A percentile compares a stretch with the other conserved stretches of the same genome.
These are phyloP conservation scores for Eulithis prunata DNA, from an alignment of 2,888 invertebrate species.

Conservation along the genomic window DNA sequence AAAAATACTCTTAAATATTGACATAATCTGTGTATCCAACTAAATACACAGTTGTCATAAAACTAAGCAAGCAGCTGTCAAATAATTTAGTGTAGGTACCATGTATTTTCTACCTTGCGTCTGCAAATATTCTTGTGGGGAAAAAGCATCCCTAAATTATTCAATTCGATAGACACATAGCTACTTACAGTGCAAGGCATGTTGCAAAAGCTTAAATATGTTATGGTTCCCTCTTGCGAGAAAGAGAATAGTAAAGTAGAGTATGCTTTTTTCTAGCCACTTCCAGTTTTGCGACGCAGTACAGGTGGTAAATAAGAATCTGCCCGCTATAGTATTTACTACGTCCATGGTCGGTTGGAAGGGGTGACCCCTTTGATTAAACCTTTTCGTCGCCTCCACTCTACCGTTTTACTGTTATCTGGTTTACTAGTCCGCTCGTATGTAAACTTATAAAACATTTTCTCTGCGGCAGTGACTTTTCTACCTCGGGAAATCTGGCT, in stretches of 20 bases:
- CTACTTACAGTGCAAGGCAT: conserved; percentile 32
- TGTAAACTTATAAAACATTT: conserved; percentile 62
- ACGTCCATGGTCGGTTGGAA: conserved; percentile 58
- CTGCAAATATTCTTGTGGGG: conserved; percentile 20
- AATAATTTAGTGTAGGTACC: not conserved
- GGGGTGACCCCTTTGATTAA: conserved; percentile 72
- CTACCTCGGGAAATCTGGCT: not conserved
- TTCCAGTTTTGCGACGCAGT: conserved; percentile 38
- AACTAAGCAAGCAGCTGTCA: no score
- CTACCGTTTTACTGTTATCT: conserved; percentile 68
- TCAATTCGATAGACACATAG: conserved; percentile 33
- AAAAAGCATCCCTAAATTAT: conserved; percentile 27
- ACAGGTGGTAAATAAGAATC: conserved; percentile 34
- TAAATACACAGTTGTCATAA: no score
- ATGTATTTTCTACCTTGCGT: conserved; percentile 4
- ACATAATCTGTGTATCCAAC: no score
- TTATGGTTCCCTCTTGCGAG: conserved; percentile 29
- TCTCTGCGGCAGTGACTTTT: conserved; percentile 38
- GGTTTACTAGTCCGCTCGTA: conserved; percentile 57
- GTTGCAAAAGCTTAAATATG: conserved; percentile 36
- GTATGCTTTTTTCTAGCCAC: conserved; percentile 32
- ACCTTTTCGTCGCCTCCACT: conserved; percentile 65
- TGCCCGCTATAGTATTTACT: conserved; percentile 62
- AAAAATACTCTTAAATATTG: no score
- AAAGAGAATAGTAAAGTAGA: conserved; percentile 39